Evolutionary conservation across 2,113 vertebrate genomes (phyloP), one percentile per base, ranked within the genome.

Genomic region (Panurus biarmicus): DNA sequence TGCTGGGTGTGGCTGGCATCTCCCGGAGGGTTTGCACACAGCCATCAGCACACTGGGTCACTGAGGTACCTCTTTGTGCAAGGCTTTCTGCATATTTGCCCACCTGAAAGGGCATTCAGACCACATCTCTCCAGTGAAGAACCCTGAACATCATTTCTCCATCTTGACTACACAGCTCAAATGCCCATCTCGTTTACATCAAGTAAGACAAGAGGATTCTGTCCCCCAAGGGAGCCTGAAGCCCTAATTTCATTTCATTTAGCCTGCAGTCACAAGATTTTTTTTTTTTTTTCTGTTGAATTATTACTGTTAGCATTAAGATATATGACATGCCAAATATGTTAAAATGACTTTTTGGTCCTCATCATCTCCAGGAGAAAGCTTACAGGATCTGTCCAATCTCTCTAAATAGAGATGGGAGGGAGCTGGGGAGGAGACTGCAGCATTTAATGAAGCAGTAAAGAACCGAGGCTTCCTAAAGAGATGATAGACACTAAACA

Each of bases 341-440:
- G 70, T 93, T 94, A 86, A 94, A 93, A 84, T 90, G 80, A 92
- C 86, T 90, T 93, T 81, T 75, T 87, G 18, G 35, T 95, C 83
- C 60, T 40, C 57, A 45, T 93, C 91, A 95, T 45, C 73, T 60
- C 28, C 70, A 45, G 58, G 57, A 93, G 72, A 67, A 90, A 92
- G 72, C 20, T 44, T 70, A 93, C 72, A 74, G 51, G 57, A 72
- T 64, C 44, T 53, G 65, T 51, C 61, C 90, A 67, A 84, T 93
- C 57, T 48, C 28, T 81, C 73, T 74, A 71, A 93, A 72, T 13
- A 89, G 69, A 70, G 42, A 56, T 66, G 60, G 85, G 94, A 93
- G 62, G 82, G 78, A 91, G 69, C 38, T 88, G 86, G 89, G 89
- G 80, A 96, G 85, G 87, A 72, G 61, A 81, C 0, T 7, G 14